Percentiles rank a stretch among this genome's conserved stretches.
phyloP scores from a whole-genome alignment of 37 sponge, comb jelly and placozoan genomes.

The Petrosia ficiformis region DNA sequence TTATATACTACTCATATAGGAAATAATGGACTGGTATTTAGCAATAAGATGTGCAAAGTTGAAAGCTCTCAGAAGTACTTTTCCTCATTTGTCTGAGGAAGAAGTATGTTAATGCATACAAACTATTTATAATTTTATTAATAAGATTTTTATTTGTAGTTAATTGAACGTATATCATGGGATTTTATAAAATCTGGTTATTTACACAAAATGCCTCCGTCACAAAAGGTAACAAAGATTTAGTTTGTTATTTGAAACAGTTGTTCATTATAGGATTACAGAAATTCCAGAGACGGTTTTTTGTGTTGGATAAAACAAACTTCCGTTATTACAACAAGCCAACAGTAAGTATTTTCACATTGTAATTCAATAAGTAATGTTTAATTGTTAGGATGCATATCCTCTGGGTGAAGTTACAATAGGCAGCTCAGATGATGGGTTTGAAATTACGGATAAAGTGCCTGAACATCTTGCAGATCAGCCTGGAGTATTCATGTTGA shows the following conservation, averaged over 20 bases:
- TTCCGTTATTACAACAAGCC: slow-evolving; percentile 62
- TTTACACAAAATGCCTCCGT: slow-evolving; percentile 50
- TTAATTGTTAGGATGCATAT: slow-evolving; percentile 52
- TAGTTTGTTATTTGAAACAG: neutral
- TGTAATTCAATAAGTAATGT: neutral
- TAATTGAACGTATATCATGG: slow-evolving; percentile 14
- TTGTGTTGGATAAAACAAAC: slow-evolving; percentile 61
- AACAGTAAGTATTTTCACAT: slow-evolving; percentile 24
- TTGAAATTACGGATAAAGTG: slow-evolving; percentile 14
- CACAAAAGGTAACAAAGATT: slow-evolving; percentile 8
- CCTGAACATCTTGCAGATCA: slow-evolving; percentile 26
- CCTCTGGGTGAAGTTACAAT: slow-evolving; percentile 71
- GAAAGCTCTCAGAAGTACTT: slow-evolving; percentile 11
- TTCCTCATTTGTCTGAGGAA: slow-evolving; percentile 28
- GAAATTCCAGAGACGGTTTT: slow-evolving; percentile 75
- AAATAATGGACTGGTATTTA: slow-evolving; percentile 73
- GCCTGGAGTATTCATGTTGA: slow-evolving; percentile 41
- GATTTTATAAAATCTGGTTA: slow-evolving; percentile 35
- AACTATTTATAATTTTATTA: neutral
- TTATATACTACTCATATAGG: slow-evolving; percentile 41
- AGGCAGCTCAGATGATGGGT: slow-evolving; percentile 23
- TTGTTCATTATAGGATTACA: neutral
- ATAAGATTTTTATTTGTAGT: slow-evolving; percentile 2
- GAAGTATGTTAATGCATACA: slow-evolving; percentile 12
- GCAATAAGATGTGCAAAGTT: slow-evolving; percentile 65